Evolutionary conservation across 53 echinoderm and acorn worm genomes (phyloP).

Genomic region (Holothuria scabra): DNA sequence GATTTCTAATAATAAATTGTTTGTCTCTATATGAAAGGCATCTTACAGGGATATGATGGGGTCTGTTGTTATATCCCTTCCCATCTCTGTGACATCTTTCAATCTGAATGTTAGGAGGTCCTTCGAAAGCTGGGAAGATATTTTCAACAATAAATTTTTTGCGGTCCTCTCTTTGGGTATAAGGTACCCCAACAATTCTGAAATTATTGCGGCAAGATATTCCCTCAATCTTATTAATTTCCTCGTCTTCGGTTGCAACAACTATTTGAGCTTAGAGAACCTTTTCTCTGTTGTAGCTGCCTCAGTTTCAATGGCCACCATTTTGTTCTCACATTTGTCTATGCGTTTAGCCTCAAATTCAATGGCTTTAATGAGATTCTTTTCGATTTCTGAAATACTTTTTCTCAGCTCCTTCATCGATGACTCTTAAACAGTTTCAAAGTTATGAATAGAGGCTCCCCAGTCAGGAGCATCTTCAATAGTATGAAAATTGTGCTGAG

Average conservation of each 20-base stretch:
- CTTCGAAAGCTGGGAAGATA: background rate
- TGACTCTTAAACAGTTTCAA: too few relatives aligned
- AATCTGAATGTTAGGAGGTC: background rate
- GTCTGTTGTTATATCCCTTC: background rate
- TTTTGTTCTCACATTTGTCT: background rate
- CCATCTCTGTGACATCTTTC: background rate
- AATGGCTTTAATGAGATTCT: background rate
- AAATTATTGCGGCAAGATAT: constrained; percentile 22
- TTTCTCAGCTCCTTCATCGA: too few relatives aligned
- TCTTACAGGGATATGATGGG: constrained; percentile 1
- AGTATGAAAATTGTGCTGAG: too few relatives aligned
- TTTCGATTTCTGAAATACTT: too few relatives aligned
- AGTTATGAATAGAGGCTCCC: too few relatives aligned
- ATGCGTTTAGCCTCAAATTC: constrained; percentile 7
- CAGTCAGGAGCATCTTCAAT: too few relatives aligned
- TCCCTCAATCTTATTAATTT: background rate
- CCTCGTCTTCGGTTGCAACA: background rate
- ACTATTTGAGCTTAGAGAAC: background rate
- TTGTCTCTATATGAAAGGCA: background rate
- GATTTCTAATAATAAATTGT: background rate
- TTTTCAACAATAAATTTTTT: background rate
- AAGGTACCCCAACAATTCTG: background rate
- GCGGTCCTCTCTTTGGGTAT: background rate
- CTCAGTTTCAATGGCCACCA: background rate
- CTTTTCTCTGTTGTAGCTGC: background rate